These are phyloP conservation scores for Strongylocentrotus purpuratus DNA, from an alignment of 35 echinoderm and acorn worm species.

Conservation along the genomic window DNA sequence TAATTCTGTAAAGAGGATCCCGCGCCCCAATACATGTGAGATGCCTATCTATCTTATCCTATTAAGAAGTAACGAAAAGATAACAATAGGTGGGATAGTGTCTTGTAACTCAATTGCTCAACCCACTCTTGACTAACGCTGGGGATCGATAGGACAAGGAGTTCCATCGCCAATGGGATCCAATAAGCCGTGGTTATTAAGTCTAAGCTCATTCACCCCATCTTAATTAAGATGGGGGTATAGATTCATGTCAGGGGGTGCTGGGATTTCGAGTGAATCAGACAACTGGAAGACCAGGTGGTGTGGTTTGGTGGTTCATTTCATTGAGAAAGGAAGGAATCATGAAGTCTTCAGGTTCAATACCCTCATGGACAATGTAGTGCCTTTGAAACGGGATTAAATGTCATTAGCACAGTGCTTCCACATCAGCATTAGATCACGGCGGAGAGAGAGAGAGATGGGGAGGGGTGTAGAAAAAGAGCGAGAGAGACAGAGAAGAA, in stretches of 20 bases:
- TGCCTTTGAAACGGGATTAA: neutral
- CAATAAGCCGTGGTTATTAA: constrained; percentile 12
- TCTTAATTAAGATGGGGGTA: neutral
- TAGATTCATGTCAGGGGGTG: neutral
- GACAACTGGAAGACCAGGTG: neutral
- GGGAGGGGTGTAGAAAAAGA: neutral
- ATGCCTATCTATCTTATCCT: neutral
- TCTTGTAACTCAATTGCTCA: neutral
- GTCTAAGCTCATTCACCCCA: neutral
- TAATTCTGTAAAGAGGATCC: neutral
- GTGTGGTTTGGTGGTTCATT: neutral
- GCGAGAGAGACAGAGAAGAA: neutral
- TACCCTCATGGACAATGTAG: neutral
- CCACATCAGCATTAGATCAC: neutral
- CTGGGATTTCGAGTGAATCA: neutral
- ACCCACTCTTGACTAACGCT: neutral
- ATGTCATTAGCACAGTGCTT: neutral
- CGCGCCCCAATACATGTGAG: neutral
- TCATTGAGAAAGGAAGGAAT: neutral
- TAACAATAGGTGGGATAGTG: neutral
- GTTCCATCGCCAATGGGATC: neutral
- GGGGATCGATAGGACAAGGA: neutral
- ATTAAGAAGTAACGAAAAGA: constrained; percentile 19
- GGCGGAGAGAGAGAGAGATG: neutral
- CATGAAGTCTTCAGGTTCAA: neutral